phyloP scores from a whole-genome alignment of 2,113 vertebrate genomes.

The Plecturocebus donacophilus region DNA sequence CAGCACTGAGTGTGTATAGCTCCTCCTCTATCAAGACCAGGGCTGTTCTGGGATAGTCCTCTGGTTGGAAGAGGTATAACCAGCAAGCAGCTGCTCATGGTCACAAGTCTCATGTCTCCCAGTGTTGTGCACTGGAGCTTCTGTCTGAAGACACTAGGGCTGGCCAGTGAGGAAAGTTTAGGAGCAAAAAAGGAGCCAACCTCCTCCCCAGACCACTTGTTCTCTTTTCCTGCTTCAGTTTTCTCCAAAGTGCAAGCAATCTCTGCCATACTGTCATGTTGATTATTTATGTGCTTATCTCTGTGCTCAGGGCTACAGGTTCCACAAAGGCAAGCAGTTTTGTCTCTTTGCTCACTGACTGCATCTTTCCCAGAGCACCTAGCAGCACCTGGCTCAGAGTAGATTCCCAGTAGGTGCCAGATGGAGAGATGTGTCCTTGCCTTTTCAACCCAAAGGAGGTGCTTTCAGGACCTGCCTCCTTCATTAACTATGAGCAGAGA shows the following conservation, averaged over 20 bases:
- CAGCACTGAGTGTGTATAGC: rapidly evolving
- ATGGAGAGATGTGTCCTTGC: neutral
- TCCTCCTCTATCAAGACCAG: neutral
- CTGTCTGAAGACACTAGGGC: neutral
- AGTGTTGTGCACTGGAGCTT: neutral
- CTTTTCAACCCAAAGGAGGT: neutral
- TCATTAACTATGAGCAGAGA: neutral
- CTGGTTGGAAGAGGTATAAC: neutral
- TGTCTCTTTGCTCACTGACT: neutral
- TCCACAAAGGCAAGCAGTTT: neutral
- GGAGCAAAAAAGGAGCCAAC: neutral
- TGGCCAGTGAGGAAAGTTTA: neutral
- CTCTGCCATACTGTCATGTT: neutral
- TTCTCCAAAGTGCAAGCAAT: neutral
- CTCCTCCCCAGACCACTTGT: neutral
- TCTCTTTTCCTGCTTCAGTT: neutral
- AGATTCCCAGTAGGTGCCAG: neutral
- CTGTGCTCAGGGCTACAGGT: neutral
- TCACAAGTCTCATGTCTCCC: neutral
- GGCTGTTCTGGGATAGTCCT: neutral
- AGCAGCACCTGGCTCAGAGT: neutral
- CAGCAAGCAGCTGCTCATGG: neutral
- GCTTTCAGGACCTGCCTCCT: neutral
- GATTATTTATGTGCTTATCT: neutral
- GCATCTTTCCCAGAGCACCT: neutral